Percentiles rank a stretch among this genome's conserved stretches.
phyloP scores from a whole-genome alignment of 2,113 vertebrate genomes.

The Zosterops hypoxanthus region DNA sequence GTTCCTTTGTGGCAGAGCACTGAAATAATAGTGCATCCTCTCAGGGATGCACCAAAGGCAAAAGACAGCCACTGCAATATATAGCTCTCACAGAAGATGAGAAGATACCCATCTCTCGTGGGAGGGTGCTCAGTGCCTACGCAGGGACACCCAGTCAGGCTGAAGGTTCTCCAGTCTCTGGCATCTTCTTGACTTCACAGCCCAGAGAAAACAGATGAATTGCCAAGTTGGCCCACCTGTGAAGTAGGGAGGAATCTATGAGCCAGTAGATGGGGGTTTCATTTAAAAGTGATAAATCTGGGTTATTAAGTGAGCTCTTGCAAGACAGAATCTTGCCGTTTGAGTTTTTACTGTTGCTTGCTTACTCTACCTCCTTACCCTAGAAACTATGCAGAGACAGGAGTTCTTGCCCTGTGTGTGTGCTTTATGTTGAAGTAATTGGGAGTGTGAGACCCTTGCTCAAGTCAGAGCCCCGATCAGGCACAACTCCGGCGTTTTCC shows the following conservation, averaged over 20 bases:
- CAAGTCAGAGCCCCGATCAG: accelerated
- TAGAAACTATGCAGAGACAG: too few species aligned
- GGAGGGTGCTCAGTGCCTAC: neutral
- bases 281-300: neutral
- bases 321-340: neutral
- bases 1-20: neutral
- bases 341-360: neutral
- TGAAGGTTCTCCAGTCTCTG: neutral
- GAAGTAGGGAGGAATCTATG: neutral
- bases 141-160: accelerated
- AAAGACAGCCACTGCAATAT: neutral
- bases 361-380: accelerated
- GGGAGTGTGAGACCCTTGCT: neutral
- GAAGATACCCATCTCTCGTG: neutral
- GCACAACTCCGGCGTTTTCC: accelerated
- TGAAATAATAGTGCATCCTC: neutral
- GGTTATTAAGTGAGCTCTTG: accelerated
- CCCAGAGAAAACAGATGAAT: neutral
- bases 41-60: neutral
- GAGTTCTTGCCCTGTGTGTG: too few species aligned
- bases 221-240: accelerated
- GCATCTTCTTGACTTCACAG: neutral
- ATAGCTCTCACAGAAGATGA: neutral
- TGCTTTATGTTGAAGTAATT: neutral
- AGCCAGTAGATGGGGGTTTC: accelerated